These are phyloP conservation scores for Datnioides undecimradiatus DNA, from an alignment of 2,113 vertebrate genomes.

Conservation along the genomic window DNA sequence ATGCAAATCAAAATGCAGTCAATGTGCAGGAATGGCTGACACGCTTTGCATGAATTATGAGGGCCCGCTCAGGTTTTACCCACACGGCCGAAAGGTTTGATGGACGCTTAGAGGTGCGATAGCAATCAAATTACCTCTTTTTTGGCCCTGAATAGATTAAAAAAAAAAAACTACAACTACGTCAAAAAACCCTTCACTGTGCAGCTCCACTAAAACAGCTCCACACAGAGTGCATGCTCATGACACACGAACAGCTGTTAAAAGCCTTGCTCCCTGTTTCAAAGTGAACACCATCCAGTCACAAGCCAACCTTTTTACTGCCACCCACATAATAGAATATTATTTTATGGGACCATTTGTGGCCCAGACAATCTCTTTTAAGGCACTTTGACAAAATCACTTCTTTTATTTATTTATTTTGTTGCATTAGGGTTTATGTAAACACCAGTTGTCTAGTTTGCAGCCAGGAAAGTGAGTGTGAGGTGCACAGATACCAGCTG, in stretches of 20 bases:
- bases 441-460: neutral
- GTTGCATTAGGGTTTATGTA: neutral
- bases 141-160: neutral
- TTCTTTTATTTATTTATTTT: neutral
- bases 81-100: constrained; percentile 4
- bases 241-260: too few species aligned
- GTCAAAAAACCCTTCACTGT: too few species aligned
- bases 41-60: constrained; percentile 30
- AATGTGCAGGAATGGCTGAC: constrained; percentile 10
- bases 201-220: too few species aligned
- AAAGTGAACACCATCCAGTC: too few species aligned
- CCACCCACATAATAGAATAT: too few species aligned
- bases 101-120: constrained; percentile 6
- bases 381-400: too few species aligned
- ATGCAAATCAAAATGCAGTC: constrained; percentile 42
- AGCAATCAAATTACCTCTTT: neutral
- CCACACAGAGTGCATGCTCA: too few species aligned
- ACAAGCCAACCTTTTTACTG: too few species aligned
- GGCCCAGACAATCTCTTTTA: too few species aligned
- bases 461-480: neutral
- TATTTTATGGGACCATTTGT: too few species aligned
- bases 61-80: constrained; percentile 3
- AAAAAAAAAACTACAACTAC: too few species aligned
- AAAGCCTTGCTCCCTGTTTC: too few species aligned
- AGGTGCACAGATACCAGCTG: neutral